Base-by-base conservation (phyloP, 2,888 invertebrate genomes). In the Altica lythri region DNA sequence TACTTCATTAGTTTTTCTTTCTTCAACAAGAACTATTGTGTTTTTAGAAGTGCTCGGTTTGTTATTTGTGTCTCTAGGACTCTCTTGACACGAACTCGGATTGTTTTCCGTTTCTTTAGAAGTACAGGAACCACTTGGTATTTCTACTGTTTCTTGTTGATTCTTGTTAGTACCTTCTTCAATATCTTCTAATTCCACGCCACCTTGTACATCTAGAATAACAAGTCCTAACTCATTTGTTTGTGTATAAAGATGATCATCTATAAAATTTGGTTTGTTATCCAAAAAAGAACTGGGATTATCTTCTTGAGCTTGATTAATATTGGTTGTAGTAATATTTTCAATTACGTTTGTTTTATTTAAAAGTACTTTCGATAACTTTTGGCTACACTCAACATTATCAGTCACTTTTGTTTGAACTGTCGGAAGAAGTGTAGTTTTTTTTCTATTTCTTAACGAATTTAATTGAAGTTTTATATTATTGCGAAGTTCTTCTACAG, bases 391-490 rank as follows among this genome's bases (percentile, higher is more conserved):
- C 32, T 54, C 51, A 22, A 32, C 22, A 27, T 22, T 17, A 29
- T 59, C 52, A 4, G 42, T 18, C n/a, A 50, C 43, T 22, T 55
- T 52, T n/a, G 37, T 58, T 4, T 45, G 50, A 5, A 53, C 19
- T 14, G 44, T 18, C 45, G 60, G 49, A 1, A 64, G 22, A 30
- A 63, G 55, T 32, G 56, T 53, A 12, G 43, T 53, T 53, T 65
- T 69, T 45, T 68, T 72, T 43, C 61, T 62, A 29, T 60, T 69
- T 44, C 72, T 53, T 19, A 72, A 59, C 17, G 56, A 64, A 38
- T 51, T 61, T 14, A 72, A 53, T 46, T 72, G 72, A 35, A 67
- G 42, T 51, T 62, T 66, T 27, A 72, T 53, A 45, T 61, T 67
- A 44, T 69, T 62, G 34, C 70, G 38, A 18, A 72, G 59, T 47